Conservation (phyloP, 1,140 invertebrate species). For the Doryteuthis pealeii region DNA sequence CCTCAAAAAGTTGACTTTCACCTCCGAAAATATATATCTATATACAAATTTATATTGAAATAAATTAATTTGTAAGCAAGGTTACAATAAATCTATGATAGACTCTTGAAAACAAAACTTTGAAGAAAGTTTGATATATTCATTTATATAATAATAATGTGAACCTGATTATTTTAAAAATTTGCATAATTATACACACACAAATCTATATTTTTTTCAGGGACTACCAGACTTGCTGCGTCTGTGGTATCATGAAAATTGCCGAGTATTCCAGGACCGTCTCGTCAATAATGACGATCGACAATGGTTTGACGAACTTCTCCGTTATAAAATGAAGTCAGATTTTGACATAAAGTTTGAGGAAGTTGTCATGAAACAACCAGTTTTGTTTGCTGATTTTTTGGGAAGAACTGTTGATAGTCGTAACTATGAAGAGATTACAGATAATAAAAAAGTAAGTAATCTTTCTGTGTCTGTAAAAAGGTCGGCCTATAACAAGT, state of each 20-base stretch:
- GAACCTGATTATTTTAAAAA: too few species aligned
- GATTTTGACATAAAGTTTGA: constrained; percentile 53
- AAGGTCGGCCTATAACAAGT: constrained; percentile 5
- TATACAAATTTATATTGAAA: too few species aligned
- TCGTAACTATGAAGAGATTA: constrained; percentile 55
- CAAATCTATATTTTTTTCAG: constrained; percentile 23
- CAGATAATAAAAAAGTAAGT: constrained; percentile 55
- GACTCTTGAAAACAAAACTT: too few species aligned
- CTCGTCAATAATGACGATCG: constrained; percentile 61
- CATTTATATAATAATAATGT: too few species aligned
- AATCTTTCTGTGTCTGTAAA: neutral
- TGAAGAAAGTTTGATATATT: too few species aligned
- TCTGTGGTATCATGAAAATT: constrained; percentile 61
- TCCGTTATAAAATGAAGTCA: constrained; percentile 53
- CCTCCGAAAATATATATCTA: too few species aligned
- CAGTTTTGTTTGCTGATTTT: constrained; percentile 62
- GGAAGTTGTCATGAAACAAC: constrained; percentile 54
- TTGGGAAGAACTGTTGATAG: constrained; percentile 44
- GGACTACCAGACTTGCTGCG: constrained; percentile 47
- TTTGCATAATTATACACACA: too few species aligned
- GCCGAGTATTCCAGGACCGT: constrained; percentile 61
- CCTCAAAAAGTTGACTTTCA: too few species aligned
- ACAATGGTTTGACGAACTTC: constrained; percentile 54
- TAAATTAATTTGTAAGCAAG: too few species aligned
- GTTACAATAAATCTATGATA: too few species aligned